These are phyloP conservation scores for Bombyx huttoni DNA, from an alignment of 2,888 invertebrate genomes.

Conservation along the genomic window DNA sequence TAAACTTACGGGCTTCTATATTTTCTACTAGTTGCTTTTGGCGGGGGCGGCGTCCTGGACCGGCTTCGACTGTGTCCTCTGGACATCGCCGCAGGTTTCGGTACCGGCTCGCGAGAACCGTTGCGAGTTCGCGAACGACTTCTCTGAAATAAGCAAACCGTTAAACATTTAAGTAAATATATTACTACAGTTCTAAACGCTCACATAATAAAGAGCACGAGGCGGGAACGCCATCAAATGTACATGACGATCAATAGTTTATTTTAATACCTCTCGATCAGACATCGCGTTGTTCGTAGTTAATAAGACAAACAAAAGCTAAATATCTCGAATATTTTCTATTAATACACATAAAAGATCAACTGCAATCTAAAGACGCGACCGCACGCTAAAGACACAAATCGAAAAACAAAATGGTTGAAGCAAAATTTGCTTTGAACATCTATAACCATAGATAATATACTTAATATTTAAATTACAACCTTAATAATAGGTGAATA, in stretches of 20 bases:
- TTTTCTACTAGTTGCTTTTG: slow-evolving; percentile 57
- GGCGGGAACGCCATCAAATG: slow-evolving; percentile 26
- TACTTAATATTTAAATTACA: too few species aligned
- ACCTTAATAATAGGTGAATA: too few species aligned
- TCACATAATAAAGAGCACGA: slow-evolving; percentile 49
- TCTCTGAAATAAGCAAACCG: slow-evolving; percentile 51
- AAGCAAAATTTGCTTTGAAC: background rate
- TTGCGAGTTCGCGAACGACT: slow-evolving; percentile 66
- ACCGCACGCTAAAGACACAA: slow-evolving; percentile 22
- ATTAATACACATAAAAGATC: slow-evolving; percentile 30
- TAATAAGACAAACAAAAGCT: slow-evolving; percentile 28
- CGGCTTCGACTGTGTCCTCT: slow-evolving; percentile 65
- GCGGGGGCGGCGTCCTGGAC: slow-evolving; percentile 67
- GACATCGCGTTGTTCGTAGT: slow-evolving; percentile 45
- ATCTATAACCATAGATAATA: too few species aligned
- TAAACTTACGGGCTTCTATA: slow-evolving; percentile 64
- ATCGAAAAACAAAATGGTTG: slow-evolving; percentile 51
- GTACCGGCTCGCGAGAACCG: slow-evolving; percentile 59
- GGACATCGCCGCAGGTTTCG: slow-evolving; percentile 53
- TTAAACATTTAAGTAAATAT: slow-evolving; percentile 21
- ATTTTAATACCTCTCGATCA: slow-evolving; percentile 65
- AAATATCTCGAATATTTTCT: slow-evolving; percentile 41
- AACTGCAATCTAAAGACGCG: slow-evolving; percentile 28
- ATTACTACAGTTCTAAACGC: slow-evolving; percentile 11
- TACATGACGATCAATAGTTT: slow-evolving; percentile 25